Percentiles rank a stretch among this genome's conserved stretches.
Conservation (phyloP, 2,888 invertebrate species). For the Drosophila cracens region DNA sequence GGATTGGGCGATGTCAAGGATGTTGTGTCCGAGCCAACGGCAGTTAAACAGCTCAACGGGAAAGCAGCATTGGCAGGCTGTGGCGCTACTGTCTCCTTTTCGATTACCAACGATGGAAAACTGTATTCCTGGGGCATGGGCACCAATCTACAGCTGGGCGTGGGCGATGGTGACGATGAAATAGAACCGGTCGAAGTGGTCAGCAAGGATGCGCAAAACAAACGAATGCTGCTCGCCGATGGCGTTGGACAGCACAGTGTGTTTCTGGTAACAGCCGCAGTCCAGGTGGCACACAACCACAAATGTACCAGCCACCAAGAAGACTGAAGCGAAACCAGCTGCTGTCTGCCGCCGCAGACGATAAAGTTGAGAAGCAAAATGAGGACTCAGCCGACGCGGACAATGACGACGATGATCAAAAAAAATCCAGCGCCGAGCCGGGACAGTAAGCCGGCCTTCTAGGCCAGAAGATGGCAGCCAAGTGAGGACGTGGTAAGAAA, state of each 20-base stretch:
- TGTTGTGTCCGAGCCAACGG: too few relatives aligned
- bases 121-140: too few relatives aligned
- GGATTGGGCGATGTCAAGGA: too few relatives aligned
- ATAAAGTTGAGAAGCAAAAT: not conserved
- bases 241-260: constrained; percentile 96
- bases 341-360: not conserved
- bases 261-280: constrained; percentile 86
- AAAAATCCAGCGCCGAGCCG: not conserved
- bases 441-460: constrained; percentile 13
- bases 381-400: not conserved
- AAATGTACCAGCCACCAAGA: constrained; percentile 44
- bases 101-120: too few relatives aligned
- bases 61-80: too few relatives aligned
- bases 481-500: constrained; percentile 77
- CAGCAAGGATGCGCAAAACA: too few relatives aligned
- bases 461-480: constrained; percentile 30
- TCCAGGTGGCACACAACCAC: constrained; percentile 50
- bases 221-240: constrained; percentile 61
- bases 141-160: too few relatives aligned
- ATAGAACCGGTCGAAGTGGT: too few relatives aligned
- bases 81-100: too few relatives aligned
- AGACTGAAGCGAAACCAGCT: constrained; percentile 31
- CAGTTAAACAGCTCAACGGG: too few relatives aligned
- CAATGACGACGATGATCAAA: constrained; percentile 1
- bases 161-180: too few relatives aligned